A percentile compares a stretch with the other conserved stretches of the same genome.
Conservation (phyloP, 1,140 invertebrate genomes). For the Leptinotarsa undecemlineata region DNA sequence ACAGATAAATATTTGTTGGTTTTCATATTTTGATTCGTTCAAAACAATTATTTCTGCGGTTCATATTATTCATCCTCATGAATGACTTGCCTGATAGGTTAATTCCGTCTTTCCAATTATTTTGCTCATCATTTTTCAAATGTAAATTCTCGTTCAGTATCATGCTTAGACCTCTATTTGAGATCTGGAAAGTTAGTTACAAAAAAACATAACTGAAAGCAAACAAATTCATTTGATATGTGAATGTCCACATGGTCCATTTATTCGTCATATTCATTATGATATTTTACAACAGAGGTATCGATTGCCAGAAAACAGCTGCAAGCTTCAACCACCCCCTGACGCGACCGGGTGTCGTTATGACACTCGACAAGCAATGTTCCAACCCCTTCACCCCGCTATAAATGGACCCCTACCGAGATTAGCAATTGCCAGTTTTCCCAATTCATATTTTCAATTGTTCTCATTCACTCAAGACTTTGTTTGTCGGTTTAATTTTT, state of each 20-base stretch:
- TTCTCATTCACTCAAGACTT: constrained; percentile 24
- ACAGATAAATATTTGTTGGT: no score
- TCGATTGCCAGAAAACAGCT: constrained; percentile 45
- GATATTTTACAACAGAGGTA: constrained; percentile 22
- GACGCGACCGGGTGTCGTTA: constrained; percentile 44
- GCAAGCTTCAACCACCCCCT: constrained; percentile 39
- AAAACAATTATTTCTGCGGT: no score
- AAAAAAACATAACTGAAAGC: no score
- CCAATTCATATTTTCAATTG: constrained; percentile 45
- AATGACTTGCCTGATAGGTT: no score
- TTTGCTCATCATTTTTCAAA: no score
- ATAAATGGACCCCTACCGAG: constrained; percentile 39
- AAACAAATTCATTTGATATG: no score
- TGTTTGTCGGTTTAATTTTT: constrained; percentile 3
- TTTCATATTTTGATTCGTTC: no score
- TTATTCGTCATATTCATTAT: background rate
- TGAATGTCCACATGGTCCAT: background rate
- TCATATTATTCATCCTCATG: no score
- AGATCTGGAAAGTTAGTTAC: no score
- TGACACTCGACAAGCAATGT: constrained; percentile 43
- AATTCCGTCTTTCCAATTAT: no score
- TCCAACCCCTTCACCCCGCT: constrained; percentile 37
- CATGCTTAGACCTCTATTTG: no score
- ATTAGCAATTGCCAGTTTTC: constrained; percentile 43
- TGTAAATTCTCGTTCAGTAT: no score